Conservation (phyloP, 2,113 vertebrate genomes). For the Austrofundulus limnaeus region DNA sequence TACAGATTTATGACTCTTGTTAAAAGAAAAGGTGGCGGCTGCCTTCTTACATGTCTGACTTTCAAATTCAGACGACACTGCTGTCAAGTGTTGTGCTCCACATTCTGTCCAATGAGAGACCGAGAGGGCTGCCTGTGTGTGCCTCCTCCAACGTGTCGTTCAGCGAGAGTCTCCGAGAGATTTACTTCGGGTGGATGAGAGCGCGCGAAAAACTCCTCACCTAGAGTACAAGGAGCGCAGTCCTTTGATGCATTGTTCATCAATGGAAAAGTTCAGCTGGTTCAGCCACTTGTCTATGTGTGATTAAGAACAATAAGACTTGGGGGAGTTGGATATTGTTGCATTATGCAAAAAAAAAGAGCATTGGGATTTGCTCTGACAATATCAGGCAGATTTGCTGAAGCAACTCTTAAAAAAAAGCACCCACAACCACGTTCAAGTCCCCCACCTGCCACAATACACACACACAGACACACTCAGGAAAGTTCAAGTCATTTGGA, state of each 20-base stretch:
- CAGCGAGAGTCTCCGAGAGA: conserved; percentile 43
- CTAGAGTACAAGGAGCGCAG: conserved; percentile 55
- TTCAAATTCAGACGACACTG: conserved; percentile 72
- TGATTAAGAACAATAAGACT: conserved; percentile 68
- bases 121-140: conserved; percentile 53
- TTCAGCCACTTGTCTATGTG: conserved; percentile 64
- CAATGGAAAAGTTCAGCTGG: conserved; percentile 71
- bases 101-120: conserved; percentile 77
- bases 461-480: conserved; percentile 11
- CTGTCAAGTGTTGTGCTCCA: conserved; percentile 80
- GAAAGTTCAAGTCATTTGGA: conserved; percentile 31
- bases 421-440: conserved; percentile 31
- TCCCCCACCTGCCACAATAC: conserved; percentile 27
- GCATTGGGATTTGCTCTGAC: conserved; percentile 61
- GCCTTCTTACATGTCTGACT: conserved; percentile 72
- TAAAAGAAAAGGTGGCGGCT: conserved; percentile 77
- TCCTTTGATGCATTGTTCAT: conserved; percentile 77
- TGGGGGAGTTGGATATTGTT: conserved; percentile 55
- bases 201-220: conserved; percentile 61
- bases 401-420: conserved; percentile 57
- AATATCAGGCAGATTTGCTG: conserved; percentile 57
- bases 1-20: conserved; percentile 79
- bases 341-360: conserved; percentile 74
- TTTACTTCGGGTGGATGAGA: conserved; percentile 63
- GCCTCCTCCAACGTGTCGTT: conserved; percentile 48